A percentile compares a stretch with the other conserved stretches of the same genome.
Evolutionary conservation across 2,113 vertebrate species (phyloP).

Genomic region (Callospermophilus lateralis): DNA sequence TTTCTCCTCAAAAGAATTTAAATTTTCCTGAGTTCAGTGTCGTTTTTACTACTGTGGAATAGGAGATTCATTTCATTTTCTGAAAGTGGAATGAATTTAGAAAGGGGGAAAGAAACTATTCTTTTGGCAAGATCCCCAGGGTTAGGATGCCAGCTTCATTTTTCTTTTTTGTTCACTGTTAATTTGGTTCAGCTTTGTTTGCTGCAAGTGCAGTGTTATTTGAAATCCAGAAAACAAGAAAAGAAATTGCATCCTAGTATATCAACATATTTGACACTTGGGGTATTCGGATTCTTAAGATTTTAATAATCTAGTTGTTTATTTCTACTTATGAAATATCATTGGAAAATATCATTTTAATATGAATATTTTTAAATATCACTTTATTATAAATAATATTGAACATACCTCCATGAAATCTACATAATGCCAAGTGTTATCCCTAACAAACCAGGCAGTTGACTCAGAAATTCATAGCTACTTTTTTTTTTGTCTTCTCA

Average conservation of each 20-base stretch:
- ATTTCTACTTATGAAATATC: slow-evolving; percentile 33
- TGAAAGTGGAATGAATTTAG: slow-evolving; percentile 38
- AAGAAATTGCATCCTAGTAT: slow-evolving; percentile 40
- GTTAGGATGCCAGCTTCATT: slow-evolving; percentile 64
- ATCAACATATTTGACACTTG: slow-evolving; percentile 5
- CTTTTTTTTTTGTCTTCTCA: slow-evolving; percentile 32
- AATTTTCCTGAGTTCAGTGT: slow-evolving; percentile 4
- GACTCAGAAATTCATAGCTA: not conserved
- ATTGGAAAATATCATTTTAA: not conserved
- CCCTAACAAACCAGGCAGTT: not conserved
- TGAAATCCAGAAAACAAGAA: slow-evolving; percentile 68
- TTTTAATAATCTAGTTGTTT: slow-evolving; percentile 38
- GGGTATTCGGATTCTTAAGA: not conserved
- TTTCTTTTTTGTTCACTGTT: slow-evolving; percentile 65
- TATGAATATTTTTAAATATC: not conserved
- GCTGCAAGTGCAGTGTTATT: slow-evolving; percentile 33
- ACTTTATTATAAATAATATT: slow-evolving; percentile 4
- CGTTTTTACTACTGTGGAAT: not conserved
- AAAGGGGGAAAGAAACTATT: slow-evolving; percentile 37
- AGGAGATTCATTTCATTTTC: not conserved
- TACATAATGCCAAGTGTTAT: not conserved
- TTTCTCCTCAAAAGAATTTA: slow-evolving; percentile 18
- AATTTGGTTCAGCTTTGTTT: slow-evolving; percentile 73
- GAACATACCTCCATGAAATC: not conserved
- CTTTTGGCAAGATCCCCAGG: slow-evolving; percentile 33